These are phyloP conservation scores for Parnassius mnemosyne DNA, from an alignment of 2,888 invertebrate genomes.

Conservation along the genomic window DNA sequence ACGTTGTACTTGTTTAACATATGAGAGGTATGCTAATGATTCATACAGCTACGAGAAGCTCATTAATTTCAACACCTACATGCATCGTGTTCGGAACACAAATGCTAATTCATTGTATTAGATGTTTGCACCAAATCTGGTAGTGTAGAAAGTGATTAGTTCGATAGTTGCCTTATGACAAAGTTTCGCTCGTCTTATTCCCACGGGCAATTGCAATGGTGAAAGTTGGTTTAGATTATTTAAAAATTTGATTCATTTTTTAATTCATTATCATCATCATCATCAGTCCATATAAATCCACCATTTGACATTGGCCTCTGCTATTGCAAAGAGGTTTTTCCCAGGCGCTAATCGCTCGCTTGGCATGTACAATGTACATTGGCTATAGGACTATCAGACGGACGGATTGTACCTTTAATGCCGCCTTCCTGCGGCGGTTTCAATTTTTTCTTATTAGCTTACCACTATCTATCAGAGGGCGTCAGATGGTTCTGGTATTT, in stretches of 20 bases:
- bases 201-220: conserved; percentile 23
- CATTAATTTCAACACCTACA: conserved; percentile 11
- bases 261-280: background rate
- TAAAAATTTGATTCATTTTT: background rate
- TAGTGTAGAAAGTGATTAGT: conserved; percentile 31
- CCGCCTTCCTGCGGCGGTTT: too few relatives aligned
- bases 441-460: too few relatives aligned
- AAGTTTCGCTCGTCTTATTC: conserved; percentile 22
- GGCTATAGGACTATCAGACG: too few relatives aligned
- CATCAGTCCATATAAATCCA: background rate
- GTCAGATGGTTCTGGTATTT: too few relatives aligned
- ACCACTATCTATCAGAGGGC: too few relatives aligned
- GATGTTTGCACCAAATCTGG: conserved; percentile 17
- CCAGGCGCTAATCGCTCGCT: too few relatives aligned
- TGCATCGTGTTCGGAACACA: conserved; percentile 17
- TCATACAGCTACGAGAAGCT: background rate
- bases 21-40: background rate
- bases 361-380: too few relatives aligned
- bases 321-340: too few relatives aligned
- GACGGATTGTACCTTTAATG: too few relatives aligned
- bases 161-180: conserved; percentile 32
- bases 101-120: conserved; percentile 16
- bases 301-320: too few relatives aligned
- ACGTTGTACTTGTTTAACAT: background rate
- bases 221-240: conserved; percentile 32